A percentile compares a stretch with the other conserved stretches of the same genome.
Conservation (phyloP, 2,888 invertebrate genomes). For the Callimorpha dominula region DNA sequence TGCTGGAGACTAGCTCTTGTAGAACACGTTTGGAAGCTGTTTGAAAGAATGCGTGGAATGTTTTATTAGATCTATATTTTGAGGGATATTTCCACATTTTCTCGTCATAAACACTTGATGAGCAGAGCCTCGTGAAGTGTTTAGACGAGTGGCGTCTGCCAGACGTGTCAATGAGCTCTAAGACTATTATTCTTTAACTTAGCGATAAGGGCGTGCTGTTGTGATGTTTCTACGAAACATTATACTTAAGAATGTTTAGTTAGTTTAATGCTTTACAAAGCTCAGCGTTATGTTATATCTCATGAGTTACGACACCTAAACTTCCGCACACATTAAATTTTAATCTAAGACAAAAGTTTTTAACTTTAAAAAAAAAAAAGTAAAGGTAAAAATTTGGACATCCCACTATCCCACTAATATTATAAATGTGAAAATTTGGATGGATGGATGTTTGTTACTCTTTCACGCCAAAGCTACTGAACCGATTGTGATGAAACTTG, state of each 20-base stretch:
- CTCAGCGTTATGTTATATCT: no score
- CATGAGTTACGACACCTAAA: no score
- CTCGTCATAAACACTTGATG: slow-evolving; percentile 46
- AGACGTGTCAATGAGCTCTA: slow-evolving; percentile 36
- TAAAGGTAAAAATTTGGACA: no score
- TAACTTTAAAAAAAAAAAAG: no score
- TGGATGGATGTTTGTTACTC: no score
- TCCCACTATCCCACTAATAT: no score
- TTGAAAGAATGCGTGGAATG: slow-evolving; percentile 13
- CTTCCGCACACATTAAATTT: no score
- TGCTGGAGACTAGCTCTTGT: slow-evolving; percentile 10
- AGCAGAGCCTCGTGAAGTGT: slow-evolving; percentile 39
- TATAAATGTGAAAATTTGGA: no score
- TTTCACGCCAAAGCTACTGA: no score
- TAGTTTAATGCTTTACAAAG: background rate
- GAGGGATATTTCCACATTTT: slow-evolving; percentile 31
- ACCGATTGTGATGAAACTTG: no score
- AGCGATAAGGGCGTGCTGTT: slow-evolving; percentile 9
- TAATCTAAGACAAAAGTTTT: no score
- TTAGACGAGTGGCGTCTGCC: slow-evolving; percentile 34
- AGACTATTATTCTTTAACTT: slow-evolving; percentile 19
- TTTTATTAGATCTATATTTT: slow-evolving; percentile 38
- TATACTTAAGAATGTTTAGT: background rate
- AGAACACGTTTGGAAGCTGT: slow-evolving; percentile 10
- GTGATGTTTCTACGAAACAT: slow-evolving; percentile 3